Conservation (phyloP, 1,140 invertebrate species). For the Monomorium pharaonis region DNA sequence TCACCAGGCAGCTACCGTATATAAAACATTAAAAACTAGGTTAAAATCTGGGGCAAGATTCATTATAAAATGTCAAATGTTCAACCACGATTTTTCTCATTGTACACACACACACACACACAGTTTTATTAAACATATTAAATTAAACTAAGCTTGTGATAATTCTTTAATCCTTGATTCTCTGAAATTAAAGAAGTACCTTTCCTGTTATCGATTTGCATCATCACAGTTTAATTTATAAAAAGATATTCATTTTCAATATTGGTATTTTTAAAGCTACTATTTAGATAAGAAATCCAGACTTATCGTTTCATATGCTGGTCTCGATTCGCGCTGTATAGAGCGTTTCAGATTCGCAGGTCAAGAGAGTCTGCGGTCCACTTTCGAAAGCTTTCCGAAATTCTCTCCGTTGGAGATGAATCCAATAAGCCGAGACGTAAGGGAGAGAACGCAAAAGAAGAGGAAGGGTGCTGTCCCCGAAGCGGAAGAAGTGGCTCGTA, state of each 20-base stretch:
- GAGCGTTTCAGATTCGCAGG: slow-evolving; percentile 31
- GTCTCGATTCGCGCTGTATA: not conserved
- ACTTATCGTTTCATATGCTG: not conserved
- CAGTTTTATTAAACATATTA: not conserved
- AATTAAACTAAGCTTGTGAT: not conserved
- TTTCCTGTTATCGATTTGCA: not conserved
- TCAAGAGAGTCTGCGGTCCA: slow-evolving; percentile 53
- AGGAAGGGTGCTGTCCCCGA: slow-evolving; percentile 62
- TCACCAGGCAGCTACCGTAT: not conserved
- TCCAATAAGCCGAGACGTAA: slow-evolving; percentile 76
- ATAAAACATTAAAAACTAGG: not conserved
- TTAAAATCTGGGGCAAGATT: slow-evolving; percentile 7
- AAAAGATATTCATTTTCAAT: not conserved
- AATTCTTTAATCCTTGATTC: not conserved
- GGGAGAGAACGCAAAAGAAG: slow-evolving; percentile 54
- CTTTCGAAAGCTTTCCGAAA: slow-evolving; percentile 71
- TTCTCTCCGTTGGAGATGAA: slow-evolving; percentile 71
- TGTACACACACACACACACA: no score
- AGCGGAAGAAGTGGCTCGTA: slow-evolving; percentile 73
- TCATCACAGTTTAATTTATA: not conserved
- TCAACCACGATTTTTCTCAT: not conserved
- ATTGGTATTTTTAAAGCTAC: not conserved
- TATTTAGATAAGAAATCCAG: not conserved
- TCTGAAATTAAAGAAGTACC: not conserved
- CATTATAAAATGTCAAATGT: not conserved